phyloP scores from a whole-genome alignment of 2,888 invertebrate species.

The Phrixothrix hirtus region DNA sequence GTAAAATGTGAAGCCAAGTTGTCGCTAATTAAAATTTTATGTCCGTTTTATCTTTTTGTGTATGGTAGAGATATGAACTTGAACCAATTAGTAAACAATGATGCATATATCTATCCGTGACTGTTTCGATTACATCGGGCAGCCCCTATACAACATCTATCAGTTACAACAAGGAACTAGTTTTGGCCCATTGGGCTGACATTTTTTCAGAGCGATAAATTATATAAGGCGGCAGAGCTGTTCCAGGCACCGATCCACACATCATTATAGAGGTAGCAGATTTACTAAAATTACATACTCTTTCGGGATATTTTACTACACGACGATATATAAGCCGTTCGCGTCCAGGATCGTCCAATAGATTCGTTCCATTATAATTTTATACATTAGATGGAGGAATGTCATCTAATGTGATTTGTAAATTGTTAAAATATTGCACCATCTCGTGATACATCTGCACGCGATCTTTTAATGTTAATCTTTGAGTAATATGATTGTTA shows the following conservation, averaged over 20 bases:
- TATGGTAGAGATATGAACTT: not conserved
- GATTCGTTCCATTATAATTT: not conserved
- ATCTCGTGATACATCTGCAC: too few relatives aligned
- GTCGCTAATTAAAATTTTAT: too few relatives aligned
- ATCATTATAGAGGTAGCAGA: conserved; percentile 33
- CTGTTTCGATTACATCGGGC: conserved; percentile 30
- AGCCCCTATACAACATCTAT: conserved; percentile 38
- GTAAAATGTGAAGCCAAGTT: conserved; percentile 33
- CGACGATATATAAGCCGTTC: conserved; percentile 5
- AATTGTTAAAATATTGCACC: too few relatives aligned
- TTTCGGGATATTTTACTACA: conserved; percentile 9
- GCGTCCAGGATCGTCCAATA: conserved; percentile 4
- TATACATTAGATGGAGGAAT: too few relatives aligned
- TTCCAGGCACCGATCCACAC: conserved; percentile 29
- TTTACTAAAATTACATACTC: conserved; percentile 12
- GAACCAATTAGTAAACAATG: conserved; percentile 42
- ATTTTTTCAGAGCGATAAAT: conserved; percentile 21
- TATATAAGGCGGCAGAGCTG: conserved; percentile 21
- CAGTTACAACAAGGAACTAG: conserved; percentile 27
- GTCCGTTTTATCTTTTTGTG: conserved; percentile 21
- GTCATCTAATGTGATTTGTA: too few relatives aligned
- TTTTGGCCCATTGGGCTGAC: conserved; percentile 28
- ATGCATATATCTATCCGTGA: conserved; percentile 34
- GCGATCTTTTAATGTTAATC: too few relatives aligned
- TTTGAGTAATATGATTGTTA: too few relatives aligned